These are phyloP conservation scores for Ctenoplectra terminalis DNA, from an alignment of 1,140 invertebrate species.

Conservation along the genomic window DNA sequence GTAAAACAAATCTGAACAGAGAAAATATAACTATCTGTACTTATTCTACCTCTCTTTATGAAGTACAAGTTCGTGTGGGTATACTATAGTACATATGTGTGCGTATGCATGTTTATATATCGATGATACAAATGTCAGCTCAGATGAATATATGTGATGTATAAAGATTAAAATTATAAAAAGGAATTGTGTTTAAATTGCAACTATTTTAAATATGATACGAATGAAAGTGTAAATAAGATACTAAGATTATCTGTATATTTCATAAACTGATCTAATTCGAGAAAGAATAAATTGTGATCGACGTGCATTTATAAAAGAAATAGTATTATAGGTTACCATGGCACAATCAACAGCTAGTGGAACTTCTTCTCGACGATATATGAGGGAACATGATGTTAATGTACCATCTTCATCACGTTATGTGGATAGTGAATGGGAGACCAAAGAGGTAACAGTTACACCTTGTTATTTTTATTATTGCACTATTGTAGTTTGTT, in stretches of 20 bases:
- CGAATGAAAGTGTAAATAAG: conserved; percentile 23
- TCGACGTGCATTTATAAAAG: background rate
- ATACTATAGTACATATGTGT: background rate
- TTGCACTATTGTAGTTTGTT: conserved; percentile 9
- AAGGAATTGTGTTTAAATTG: conserved; percentile 13
- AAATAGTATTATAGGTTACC: conserved; percentile 52
- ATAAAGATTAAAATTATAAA: conserved; percentile 28
- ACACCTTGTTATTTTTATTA: conserved; percentile 30
- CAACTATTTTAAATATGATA: conserved; percentile 32
- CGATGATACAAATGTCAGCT: conserved; percentile 33
- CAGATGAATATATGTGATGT: conserved; percentile 32
- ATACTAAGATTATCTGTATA: background rate
- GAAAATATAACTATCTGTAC: background rate
- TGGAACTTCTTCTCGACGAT: conserved; percentile 83
- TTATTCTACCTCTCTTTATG: background rate
- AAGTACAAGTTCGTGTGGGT: background rate
- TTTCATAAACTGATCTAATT: background rate
- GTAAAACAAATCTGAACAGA: background rate
- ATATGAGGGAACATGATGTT: conserved; percentile 83
- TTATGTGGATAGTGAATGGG: conserved; percentile 87
- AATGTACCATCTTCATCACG: conserved; percentile 81
- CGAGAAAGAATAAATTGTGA: background rate
- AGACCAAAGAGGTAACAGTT: conserved; percentile 85
- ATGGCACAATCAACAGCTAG: conserved; percentile 84
- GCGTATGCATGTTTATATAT: conserved; percentile 14